Evolutionary conservation across 2,113 vertebrate genomes (phyloP), one percentile per base, ranked within the genome.

Genomic region (Antechinus stuartii): DNA sequence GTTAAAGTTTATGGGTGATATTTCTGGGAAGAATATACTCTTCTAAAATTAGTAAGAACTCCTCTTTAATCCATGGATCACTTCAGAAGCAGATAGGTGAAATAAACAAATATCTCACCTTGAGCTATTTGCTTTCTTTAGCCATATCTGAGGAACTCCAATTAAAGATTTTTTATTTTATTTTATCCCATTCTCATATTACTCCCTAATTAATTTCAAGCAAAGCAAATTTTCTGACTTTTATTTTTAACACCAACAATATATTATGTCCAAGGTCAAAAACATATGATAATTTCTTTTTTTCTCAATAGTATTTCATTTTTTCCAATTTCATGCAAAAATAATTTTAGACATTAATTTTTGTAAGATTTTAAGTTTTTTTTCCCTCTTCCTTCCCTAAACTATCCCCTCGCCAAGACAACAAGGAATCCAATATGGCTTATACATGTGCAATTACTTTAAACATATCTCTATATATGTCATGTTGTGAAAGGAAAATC

Each of bases 1-100:
- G 95, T 49, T 53, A 96, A 89, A 94, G 96, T 96, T 95, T 95
- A 96, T 50, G 53, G 27, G 26, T 89, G 24, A 61, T 96, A 93
- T 95, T 90, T 95, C 16, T 93, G 47, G 27, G 89, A 54, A 42
- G 52, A 92, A 94, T 93, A 52, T 84, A 12, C 52, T 10, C 96
- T 93, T 84, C 25, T 10, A 94, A 95, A 35, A 46, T 57, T 76
- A 30, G 46, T 91, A 94, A 96, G 14, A 10, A 95, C 93, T 91
- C 24, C 42, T 27, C 61, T 19, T 91, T 92, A 96, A 94, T 92
- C 5, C 30, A 91, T 42, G 23, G 22, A 54, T 92, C 3, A 92
- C 2, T 24, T 92, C 4, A 90, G 25, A 96, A 54, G 90, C 10
- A 94, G 96, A 92, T 27, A 24, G 11, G 16, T 95, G 30, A 97